A percentile compares a stretch with the other conserved stretches of the same genome.
Evolutionary conservation across 2,888 invertebrate genomes (phyloP).

Genomic region (Pyrrhosoma nymphula): DNA sequence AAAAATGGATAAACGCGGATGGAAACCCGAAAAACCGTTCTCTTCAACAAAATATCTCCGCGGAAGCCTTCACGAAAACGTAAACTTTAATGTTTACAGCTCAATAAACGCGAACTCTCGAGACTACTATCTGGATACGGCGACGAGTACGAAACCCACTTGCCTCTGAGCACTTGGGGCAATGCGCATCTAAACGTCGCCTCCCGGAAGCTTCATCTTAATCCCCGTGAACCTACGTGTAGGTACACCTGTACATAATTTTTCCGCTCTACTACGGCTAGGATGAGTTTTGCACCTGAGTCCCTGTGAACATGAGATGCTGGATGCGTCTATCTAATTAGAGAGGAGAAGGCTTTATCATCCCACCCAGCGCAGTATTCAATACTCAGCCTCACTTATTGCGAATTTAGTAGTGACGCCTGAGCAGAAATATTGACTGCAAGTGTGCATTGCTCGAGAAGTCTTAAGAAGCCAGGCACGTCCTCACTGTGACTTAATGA

Average conservation of each 20-base stretch:
- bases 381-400: neutral
- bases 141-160: neutral
- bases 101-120: neutral
- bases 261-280: neutral
- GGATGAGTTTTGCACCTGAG: neutral
- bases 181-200: neutral
- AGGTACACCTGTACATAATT: neutral
- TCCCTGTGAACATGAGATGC: neutral
- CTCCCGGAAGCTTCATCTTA: neutral
- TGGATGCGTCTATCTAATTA: neutral
- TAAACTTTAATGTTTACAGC: neutral
- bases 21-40: too few relatives aligned
- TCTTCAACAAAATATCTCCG: too few relatives aligned
- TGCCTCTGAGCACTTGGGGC: neutral
- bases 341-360: neutral
- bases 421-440: neutral
- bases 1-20: too few relatives aligned
- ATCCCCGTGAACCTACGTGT: neutral
- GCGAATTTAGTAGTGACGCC: neutral
- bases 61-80: too few relatives aligned
- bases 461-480: neutral
- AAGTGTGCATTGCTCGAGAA: neutral
- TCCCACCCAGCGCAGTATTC: neutral
- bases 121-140: neutral
- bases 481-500: neutral